Evolutionary conservation across 1,140 invertebrate genomes (phyloP), one percentile per base, ranked within the genome.

Genomic region (Diploscapter pachys): DNA sequence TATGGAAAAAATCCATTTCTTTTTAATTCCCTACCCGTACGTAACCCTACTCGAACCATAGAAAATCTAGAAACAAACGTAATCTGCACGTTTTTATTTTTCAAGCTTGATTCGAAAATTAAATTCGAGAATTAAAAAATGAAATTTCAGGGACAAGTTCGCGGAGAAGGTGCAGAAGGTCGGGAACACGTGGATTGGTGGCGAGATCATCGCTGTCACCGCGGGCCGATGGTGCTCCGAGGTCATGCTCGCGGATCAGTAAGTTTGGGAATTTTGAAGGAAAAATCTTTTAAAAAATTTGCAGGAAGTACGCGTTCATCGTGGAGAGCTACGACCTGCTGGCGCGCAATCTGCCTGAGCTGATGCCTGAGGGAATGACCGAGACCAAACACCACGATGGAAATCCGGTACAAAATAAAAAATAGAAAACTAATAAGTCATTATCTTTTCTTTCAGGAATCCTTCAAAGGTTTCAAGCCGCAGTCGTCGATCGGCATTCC

Each of bases 241-340:
- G 52, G 57, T 55, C 66, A 68, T 55, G 51, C 53, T 55, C 51
- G 57, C 53, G 51, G 57, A 51, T 51, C 52, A 55, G 66, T 68
- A 6, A 65, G 8, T 65, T 65, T 9, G 9, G 9, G n/a, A 55
- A 55, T 54, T 50, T 68, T 31, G 9, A 31, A 31, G 53, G 53
- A 48, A 68, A 13, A 68, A 68, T 5, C 6, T 8, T 52, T 55
- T 55, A 68, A 52, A n/a, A 5, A 8, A 52, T 2, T 68, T 68
- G 53, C 50, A 68, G 66, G 57, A 68, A 48, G 52, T 52, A 5
- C 6, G 66, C 56, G 6, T 68, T 68, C 8, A 55, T 68, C 48
- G 48, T 68, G 11, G 66, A 68, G 52, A 55, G 57, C 11, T 68
- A 68, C 51, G 48, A 68, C 52, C 66, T 68, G 66, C 51, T 68